Percentiles rank a stretch among this genome's conserved stretches.
phyloP scores from a whole-genome alignment of 64 coral and sea anemone species.

The Astreopora myriophthalma region DNA sequence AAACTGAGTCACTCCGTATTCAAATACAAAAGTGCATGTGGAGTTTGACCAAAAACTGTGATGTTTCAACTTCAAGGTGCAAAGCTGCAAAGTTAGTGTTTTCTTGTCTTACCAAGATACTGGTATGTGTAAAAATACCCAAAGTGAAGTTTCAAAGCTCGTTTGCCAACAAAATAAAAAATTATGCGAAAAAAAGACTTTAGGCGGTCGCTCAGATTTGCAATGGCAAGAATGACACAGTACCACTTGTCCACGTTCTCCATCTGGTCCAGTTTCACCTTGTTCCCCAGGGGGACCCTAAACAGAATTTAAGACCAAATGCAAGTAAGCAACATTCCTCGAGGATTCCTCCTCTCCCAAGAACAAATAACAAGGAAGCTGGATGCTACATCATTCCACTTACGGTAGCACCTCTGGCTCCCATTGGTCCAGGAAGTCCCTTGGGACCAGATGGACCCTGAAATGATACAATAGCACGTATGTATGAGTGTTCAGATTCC shows the following conservation, averaged over 20 bases:
- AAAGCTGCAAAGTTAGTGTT: too few species aligned
- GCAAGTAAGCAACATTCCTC: neutral
- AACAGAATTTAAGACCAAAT: neutral
- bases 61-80: too few species aligned
- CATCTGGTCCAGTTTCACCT: conserved; percentile 31
- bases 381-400: neutral
- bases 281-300: conserved; percentile 18
- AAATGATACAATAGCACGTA: neutral
- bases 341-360: neutral
- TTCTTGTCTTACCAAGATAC: too few species aligned
- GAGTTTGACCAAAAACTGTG: too few species aligned
- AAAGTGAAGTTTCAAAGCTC: too few species aligned
- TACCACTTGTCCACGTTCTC: neutral
- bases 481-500: too few species aligned
- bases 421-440: conserved; percentile 29
- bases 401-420: neutral
- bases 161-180: too few species aligned
- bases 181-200: neutral
- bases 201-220: neutral
- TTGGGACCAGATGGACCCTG: conserved; percentile 4
- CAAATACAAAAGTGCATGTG: too few species aligned
- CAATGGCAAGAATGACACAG: neutral
- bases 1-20: too few species aligned
- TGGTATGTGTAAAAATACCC: too few species aligned
- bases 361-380: neutral